phyloP scores from a whole-genome alignment of 1,140 invertebrate species.

The Drosophila trapezifrons region DNA sequence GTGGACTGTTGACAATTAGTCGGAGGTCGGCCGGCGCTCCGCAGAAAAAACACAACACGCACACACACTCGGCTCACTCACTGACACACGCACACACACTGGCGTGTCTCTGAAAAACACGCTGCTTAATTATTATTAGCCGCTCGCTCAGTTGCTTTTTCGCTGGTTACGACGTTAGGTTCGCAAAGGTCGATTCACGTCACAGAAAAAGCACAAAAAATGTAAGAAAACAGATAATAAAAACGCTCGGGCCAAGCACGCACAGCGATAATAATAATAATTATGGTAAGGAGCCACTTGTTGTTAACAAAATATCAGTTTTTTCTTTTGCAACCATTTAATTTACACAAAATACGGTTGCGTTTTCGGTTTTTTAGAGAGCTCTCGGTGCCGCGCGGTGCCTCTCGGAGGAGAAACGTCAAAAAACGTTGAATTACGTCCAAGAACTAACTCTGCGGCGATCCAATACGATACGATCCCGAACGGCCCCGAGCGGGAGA shows the following conservation, averaged over 20 bases:
- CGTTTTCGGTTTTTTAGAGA: background rate
- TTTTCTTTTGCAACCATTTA: constrained; percentile 4
- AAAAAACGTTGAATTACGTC: constrained; percentile 54
- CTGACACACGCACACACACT: constrained; percentile 3
- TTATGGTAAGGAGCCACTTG: constrained; percentile 18
- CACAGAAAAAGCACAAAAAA: constrained; percentile 8
- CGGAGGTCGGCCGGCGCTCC: constrained; percentile 14
- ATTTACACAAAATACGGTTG: constrained; percentile 14
- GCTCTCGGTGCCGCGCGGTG: constrained; percentile 3
- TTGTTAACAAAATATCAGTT: constrained; percentile 23
- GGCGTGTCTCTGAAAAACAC: constrained; percentile 43
- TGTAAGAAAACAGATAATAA: constrained; percentile 27
- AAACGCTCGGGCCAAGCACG: constrained; percentile 15
- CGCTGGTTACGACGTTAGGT: constrained; percentile 70
- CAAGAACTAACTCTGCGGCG: constrained; percentile 58
- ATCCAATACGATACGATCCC: constrained; percentile 6
- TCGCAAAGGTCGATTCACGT: constrained; percentile 65
- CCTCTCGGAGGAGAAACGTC: constrained; percentile 46
- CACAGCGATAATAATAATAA: constrained; percentile 14
- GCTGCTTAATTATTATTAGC: constrained; percentile 76
- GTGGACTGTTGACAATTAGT: constrained; percentile 33
- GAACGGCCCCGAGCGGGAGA: background rate
- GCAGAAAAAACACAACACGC: constrained; percentile 44
- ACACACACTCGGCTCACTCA: constrained; percentile 20
- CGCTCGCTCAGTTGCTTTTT: constrained; percentile 17